Conservation (phyloP, 2,797 vertebrate species). For the Nannoperca obscura region DNA sequence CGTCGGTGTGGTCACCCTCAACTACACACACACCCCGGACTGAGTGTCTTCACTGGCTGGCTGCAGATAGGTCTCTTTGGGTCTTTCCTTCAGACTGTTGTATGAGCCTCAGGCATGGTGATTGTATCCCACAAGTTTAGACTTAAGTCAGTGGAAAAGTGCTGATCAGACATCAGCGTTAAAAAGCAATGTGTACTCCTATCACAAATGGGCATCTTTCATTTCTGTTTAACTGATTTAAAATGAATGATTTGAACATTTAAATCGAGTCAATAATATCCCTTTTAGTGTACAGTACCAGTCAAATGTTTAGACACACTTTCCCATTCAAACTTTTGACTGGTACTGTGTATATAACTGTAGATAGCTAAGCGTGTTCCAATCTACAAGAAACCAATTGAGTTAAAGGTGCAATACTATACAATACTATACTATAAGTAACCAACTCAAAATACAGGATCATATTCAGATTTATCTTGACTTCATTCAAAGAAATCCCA, state of each 20-base stretch:
- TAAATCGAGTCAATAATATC: conserved; percentile 5
- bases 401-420: conserved; percentile 4
- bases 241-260: background rate
- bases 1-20: conserved; percentile 33
- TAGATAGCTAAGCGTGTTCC: too few relatives aligned
- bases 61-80: conserved; percentile 33
- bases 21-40: conserved; percentile 31
- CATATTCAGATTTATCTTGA: conserved; percentile 3
- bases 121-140: conserved; percentile 26
- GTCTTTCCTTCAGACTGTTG: conserved; percentile 20
- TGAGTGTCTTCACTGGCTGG: conserved; percentile 33
- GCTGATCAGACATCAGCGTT: conserved; percentile 8
- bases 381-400: conserved; percentile 13
- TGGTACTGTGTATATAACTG: too few relatives aligned
- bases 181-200: background rate
- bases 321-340: too few relatives aligned
- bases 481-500: background rate
- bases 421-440: background rate
- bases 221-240: background rate
- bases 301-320: too few relatives aligned
- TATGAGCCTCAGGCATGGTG: conserved; percentile 44
- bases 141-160: background rate
- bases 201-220: background rate
- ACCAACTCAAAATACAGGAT: background rate
- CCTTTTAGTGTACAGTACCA: background rate